phyloP scores from a whole-genome alignment of 2,797 vertebrate species.

The Anguilla anguilla region DNA sequence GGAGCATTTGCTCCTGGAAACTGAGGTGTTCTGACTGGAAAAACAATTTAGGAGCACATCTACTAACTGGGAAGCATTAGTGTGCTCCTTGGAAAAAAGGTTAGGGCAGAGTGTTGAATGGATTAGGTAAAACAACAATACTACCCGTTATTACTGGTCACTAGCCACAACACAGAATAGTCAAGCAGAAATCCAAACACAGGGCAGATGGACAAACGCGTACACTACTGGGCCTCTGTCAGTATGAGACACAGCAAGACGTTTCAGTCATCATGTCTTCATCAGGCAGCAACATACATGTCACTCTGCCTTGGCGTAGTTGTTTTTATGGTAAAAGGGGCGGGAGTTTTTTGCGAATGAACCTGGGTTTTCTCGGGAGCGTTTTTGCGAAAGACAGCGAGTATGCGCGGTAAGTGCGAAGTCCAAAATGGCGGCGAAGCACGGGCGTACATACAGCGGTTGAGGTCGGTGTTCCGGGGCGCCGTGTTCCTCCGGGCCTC shows the following conservation, averaged over 20 bases:
- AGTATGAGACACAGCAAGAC: background rate
- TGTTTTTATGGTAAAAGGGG: background rate
- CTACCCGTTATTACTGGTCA: background rate
- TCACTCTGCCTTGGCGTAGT: background rate
- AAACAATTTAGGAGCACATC: too few relatives aligned
- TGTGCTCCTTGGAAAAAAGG: too few relatives aligned
- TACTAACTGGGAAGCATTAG: too few relatives aligned
- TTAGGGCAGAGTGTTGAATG: too few relatives aligned
- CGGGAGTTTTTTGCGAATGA: background rate
- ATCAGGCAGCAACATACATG: background rate
- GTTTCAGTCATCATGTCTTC: background rate
- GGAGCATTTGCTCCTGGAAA: too few relatives aligned
- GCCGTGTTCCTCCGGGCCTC: slow-evolving; percentile 61
- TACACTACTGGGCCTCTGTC: background rate
- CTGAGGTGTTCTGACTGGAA: too few relatives aligned
- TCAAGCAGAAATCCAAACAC: background rate
- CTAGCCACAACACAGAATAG: background rate
- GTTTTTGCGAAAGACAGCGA: background rate
- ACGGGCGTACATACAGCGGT: slow-evolving; percentile 62
- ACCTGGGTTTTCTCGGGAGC: background rate
- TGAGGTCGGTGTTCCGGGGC: slow-evolving; percentile 63
- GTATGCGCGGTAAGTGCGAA: background rate
- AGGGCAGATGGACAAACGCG: background rate
- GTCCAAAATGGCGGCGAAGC: too few relatives aligned
- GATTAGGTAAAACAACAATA: background rate